These are phyloP conservation scores for Chloropsis hardwickii DNA, from an alignment of 2,113 vertebrate genomes.

Conservation along the genomic window DNA sequence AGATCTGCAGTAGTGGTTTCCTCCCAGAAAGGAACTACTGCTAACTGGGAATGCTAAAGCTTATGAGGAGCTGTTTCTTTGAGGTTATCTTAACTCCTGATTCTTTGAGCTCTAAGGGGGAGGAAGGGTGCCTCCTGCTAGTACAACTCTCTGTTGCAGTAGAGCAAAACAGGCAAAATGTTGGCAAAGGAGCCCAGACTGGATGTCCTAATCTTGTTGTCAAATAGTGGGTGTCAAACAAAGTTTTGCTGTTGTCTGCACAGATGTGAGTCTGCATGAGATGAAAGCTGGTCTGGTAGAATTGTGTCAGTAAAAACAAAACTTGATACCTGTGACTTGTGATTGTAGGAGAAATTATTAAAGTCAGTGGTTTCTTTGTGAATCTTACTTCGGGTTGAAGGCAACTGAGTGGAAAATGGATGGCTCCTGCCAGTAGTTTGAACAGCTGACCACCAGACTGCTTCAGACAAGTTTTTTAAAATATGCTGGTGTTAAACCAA, in stretches of 20 bases:
- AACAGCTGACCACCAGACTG: not conserved
- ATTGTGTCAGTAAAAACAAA: not conserved
- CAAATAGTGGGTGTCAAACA: not conserved
- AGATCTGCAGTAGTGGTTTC: not conserved
- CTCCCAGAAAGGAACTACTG: not conserved
- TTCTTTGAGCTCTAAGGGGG: not conserved
- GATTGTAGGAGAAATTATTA: not conserved
- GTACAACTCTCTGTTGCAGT: not conserved
- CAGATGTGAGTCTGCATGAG: not conserved
- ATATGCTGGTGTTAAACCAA: not conserved
- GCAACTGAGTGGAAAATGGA: not conserved
- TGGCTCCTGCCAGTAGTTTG: not conserved
- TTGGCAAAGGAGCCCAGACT: not conserved
- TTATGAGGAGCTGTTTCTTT: not conserved
- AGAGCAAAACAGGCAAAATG: not conserved
- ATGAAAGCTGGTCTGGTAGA: not conserved
- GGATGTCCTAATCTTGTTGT: not conserved
- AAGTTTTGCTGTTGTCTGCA: fast-evolving
- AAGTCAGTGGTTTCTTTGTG: not conserved
- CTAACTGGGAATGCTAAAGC: not conserved
- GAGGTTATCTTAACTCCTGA: not conserved
- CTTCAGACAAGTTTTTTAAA: not conserved
- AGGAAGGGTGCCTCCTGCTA: not conserved
- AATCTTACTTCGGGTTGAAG: not conserved
- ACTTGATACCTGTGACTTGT: not conserved